Evolutionary conservation across 2,113 vertebrate species (phyloP).

Genomic region (Spea multiplicata): DNA sequence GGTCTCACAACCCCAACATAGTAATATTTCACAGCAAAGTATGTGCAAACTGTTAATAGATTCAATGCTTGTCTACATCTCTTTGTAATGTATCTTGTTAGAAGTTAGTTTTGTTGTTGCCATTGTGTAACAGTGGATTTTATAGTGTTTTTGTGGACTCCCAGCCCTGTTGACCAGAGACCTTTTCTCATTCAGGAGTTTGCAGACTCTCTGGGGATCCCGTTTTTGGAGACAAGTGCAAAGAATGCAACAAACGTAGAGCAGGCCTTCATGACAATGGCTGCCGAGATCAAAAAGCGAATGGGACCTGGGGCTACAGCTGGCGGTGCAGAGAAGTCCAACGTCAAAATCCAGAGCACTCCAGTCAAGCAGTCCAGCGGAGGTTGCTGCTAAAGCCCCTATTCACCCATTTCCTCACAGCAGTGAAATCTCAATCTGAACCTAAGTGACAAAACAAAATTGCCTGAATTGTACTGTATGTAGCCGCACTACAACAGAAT

Average conservation of each 20-base stretch:
- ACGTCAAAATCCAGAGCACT: constrained; percentile 98
- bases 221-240: constrained; percentile 96
- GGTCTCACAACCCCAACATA: too few species aligned
- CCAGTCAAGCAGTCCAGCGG: constrained; percentile 93
- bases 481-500: constrained; percentile 95
- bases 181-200: constrained; percentile 77
- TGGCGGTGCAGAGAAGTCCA: constrained; percentile 87
- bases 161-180: too few species aligned
- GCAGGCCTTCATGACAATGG: constrained; percentile 99
- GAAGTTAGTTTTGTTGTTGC: too few species aligned
- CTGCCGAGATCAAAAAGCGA: constrained; percentile 96
- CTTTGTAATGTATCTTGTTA: too few species aligned
- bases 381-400: constrained; percentile 85
- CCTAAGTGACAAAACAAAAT: constrained; percentile 79
- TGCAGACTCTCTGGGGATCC: constrained; percentile 92
- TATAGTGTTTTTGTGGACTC: too few species aligned
- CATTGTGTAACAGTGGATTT: too few species aligned
- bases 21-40: too few species aligned
- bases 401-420: constrained; percentile 67
- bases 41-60: too few species aligned
- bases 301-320: constrained; percentile 93
- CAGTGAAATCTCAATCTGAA: constrained; percentile 81
- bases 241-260: constrained; percentile 98
- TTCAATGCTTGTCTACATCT: too few species aligned
- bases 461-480: constrained; percentile 97